Evolutionary conservation across 2,113 vertebrate species (phyloP), one percentile per base, ranked within the genome.

Genomic region (Malaclemys terrapin): DNA sequence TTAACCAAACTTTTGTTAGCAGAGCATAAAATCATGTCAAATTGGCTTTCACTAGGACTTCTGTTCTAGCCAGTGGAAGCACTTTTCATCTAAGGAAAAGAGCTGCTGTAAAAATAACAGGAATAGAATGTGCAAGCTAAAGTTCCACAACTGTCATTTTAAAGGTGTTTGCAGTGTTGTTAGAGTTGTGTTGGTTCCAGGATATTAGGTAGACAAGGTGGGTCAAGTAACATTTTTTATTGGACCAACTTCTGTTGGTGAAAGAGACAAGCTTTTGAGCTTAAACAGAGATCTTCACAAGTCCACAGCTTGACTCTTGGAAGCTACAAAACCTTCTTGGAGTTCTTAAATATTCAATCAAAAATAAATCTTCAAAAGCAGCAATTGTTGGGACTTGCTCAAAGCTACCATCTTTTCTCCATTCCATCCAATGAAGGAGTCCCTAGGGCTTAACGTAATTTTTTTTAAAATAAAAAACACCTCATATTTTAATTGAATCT

Each of bases 391-490:
- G 8, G 4, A 1, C 0, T 6, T 2, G 4, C 2, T 38, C 69
- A 29, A 5, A 2, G 2, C 5, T 86, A 0, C 0, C 0, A 0
- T 81, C 49, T 29, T 47, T 47, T 2, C 13, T 62, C 8, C 10
- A 42, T 57, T 82, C 49, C 0, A 54, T 6, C 1, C 2, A 17
- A 20, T 45, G 80, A 76, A 89, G 8, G 54, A 50, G 0, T 75
- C 87, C 83, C 19, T 62, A 1, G 45, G 49, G 11, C 12, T 75
- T 49, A 65, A 80, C 2, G 0, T 0, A 27, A n/a, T 25, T 10
- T n/a, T n/a, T 49, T 22, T 10, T 72, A 53, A 62, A 8, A 4
- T 17, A 79, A 31, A 75, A 52, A 29, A 45, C 59, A 0, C 0
- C 0, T 52, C 42, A 85, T 62, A 62, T 59, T n/a, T 90, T 52